Evolutionary conservation across 2,888 invertebrate genomes (phyloP).

Genomic region (Trichogramma evanescens): DNA sequence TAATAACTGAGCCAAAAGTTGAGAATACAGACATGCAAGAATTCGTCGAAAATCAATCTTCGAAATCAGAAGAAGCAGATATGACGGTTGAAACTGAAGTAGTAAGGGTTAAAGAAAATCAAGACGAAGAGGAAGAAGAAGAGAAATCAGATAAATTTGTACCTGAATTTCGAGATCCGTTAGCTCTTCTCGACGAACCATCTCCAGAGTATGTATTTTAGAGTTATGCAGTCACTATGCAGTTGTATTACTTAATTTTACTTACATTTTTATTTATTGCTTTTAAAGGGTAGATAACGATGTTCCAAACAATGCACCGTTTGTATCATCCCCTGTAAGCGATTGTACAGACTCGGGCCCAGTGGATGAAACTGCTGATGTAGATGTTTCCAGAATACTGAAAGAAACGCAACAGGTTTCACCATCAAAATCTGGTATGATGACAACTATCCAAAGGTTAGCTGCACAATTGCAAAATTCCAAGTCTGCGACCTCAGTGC

Average conservation of each 20-base stretch:
- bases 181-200: conserved; percentile 24
- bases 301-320: too few relatives aligned
- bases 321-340: conserved; percentile 12
- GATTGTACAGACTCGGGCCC: conserved; percentile 34
- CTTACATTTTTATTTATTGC: too few relatives aligned
- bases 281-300: too few relatives aligned
- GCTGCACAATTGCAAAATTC: conserved; percentile 40
- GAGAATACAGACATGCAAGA: neutral
- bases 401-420: conserved; percentile 27
- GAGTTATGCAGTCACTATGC: too few relatives aligned
- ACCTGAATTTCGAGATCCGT: conserved; percentile 32
- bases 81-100: neutral
- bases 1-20: neutral
- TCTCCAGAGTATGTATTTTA: conserved; percentile 11
- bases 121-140: conserved; percentile 4
- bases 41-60: neutral
- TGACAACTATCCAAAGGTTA: conserved; percentile 42
- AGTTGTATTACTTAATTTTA: too few relatives aligned
- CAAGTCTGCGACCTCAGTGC: conserved; percentile 21
- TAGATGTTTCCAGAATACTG: conserved; percentile 37
- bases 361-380: conserved; percentile 13
- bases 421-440: conserved; percentile 36
- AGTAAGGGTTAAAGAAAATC: conserved; percentile 6
- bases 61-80: conserved; percentile 2
- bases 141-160: conserved; percentile 23